Evolutionary conservation across 2,113 vertebrate genomes (phyloP).

Genomic region (Myotis lucifugus): DNA sequence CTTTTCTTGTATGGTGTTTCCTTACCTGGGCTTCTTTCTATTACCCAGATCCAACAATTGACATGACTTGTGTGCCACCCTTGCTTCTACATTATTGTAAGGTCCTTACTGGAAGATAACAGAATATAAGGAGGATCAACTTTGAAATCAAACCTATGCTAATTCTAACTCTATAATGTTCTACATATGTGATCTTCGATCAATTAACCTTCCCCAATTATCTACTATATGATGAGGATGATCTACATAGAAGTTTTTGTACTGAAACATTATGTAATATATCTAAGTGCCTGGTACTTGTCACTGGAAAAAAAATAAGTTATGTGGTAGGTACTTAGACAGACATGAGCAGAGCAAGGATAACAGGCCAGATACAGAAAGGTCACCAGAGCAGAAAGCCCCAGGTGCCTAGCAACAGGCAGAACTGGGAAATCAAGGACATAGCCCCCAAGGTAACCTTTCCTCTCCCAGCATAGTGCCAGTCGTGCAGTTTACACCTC

Average conservation of each 20-base stretch:
- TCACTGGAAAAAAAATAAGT: not conserved
- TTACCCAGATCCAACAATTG: not conserved
- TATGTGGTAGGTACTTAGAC: too few relatives aligned
- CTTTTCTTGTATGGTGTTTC: not conserved
- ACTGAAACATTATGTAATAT: not conserved
- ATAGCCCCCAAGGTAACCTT: not conserved
- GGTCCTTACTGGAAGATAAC: not conserved
- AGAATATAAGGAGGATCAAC: not conserved
- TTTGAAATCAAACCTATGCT: constrained; percentile 5
- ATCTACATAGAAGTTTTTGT: not conserved
- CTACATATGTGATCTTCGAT: not conserved
- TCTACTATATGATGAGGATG: not conserved
- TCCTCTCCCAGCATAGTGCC: not conserved
- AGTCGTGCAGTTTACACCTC: too few relatives aligned
- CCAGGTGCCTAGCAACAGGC: not conserved
- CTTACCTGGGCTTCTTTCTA: not conserved
- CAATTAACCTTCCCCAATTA: not conserved
- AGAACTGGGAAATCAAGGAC: not conserved
- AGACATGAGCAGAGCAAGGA: not conserved
- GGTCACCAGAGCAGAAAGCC: not conserved
- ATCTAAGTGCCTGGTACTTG: not conserved
- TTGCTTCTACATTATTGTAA: not conserved
- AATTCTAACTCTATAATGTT: not conserved
- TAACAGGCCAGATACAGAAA: not conserved
- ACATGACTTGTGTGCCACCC: not conserved